Evolutionary conservation across 2,888 invertebrate species (phyloP), one percentile per base, ranked within the genome.

Genomic region (Prenolepis imparis): DNA sequence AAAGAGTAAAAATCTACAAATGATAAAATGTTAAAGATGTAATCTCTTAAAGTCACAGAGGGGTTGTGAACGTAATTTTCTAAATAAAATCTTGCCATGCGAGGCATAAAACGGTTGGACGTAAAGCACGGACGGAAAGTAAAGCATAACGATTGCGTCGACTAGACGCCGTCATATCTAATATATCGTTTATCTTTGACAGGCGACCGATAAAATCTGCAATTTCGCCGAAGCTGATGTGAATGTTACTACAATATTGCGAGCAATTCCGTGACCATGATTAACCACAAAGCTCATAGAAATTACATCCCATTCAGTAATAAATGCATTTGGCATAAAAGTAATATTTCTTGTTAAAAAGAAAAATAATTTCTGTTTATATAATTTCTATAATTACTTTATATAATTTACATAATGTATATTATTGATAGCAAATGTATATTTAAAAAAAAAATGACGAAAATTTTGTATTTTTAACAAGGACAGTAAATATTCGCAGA

Each of bases 151-250:
- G 24, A n/a, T 48, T 78, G 57, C 57, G 24, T 78, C 70, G 41
- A 15, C 55, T 48, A 75, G 52, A 77, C 57, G 68, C 39, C 67
- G 41, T 78, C 55, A 32, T 70, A 59, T 70, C 32, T 78, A 78
- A 59, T 59, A 18, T 70, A 59, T 59, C 78, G 70, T 70, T 78
- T 78, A 21, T 18, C 12, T 70, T 78, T 78, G 57, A 59, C 78
- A 67, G n/a, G 15, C 24, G n/a, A 32, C 41, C 70, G 78, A 70
- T 78, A 70, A 78, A 70, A 55, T 44, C 32, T 21, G 32, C 8
- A 44, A 78, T 78, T 78, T 57, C 21, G 1, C 11, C 21, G 18
- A 57, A 57, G 15, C 18, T 77, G 24, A 67, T 41, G 8, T 15
- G 18, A 78, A 70, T 39, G 57, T 78, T 44, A 32, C 5, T 21